Evolutionary conservation across 1,140 invertebrate species (phyloP), one percentile per base, ranked within the genome.

Genomic region (Ostrea denselamellosa): DNA sequence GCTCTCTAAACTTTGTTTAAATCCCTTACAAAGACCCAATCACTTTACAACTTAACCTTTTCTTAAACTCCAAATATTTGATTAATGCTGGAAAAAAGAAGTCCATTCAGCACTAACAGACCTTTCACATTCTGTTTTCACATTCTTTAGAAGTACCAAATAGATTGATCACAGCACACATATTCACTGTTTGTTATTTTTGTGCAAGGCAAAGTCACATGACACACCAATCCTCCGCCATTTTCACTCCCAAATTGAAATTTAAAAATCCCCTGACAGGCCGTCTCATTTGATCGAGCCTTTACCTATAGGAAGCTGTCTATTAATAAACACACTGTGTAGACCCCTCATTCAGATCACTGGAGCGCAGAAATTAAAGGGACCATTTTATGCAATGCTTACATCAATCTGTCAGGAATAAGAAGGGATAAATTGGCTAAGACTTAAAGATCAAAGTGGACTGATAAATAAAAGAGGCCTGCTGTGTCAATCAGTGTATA

Each of bases 171-270:
- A 62, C 14, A 28, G 28, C 8, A 77, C 17, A 62, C 56, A 28
- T 25, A 12, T 7, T 14, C 12, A 9, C 28, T 71, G 68, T 77
- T 34, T 62, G n/a, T 77, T 77, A 14, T 77, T 77, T 77, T 77
- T 25, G 17, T n/a, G 58, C n/a, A 17, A 19, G 4, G 58, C 9
- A 34, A 22, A 25, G 68, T 77, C 68, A 77, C 68, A 77, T 77
- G 68, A 77, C 25, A 77, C 68, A 77, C 68, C 68, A 77, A 77
- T 77, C 68, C 68, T 77, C 22, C 68, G 68, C 68, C 68, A 77
- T 77, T 77, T 77, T 77, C 68, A 9, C 28, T 77, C 28, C 28
- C 28, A 77, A 77, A 77, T 77, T 28, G 68, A 77, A 77, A 77
- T 77, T 77, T 77, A 77, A 77, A 77, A 77, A 77, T 77, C 68